Evolutionary conservation across 2,797 vertebrate species (phyloP).

Genomic region (Oophaga sylvatica): DNA sequence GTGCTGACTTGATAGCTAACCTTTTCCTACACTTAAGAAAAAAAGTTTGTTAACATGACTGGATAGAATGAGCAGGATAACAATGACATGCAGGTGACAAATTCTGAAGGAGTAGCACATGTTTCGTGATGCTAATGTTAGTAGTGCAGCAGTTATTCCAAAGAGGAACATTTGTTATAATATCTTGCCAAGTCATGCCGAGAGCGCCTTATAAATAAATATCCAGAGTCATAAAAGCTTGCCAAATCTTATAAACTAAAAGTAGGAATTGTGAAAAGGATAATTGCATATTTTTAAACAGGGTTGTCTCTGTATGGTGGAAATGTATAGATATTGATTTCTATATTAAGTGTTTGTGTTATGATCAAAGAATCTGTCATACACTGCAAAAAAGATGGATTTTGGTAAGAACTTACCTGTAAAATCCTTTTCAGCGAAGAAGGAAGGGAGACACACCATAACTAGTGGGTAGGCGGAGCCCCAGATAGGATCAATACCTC

Average conservation of each 20-base stretch:
- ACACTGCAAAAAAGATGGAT: too few relatives aligned
- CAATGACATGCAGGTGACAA: constrained; percentile 45
- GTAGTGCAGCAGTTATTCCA: constrained; percentile 24
- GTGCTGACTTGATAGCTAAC: neutral
- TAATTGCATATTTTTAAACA: constrained; percentile 27
- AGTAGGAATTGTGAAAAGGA: constrained; percentile 13
- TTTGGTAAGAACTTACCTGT: too few relatives aligned
- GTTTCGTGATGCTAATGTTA: constrained; percentile 40
- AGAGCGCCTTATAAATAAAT: constrained; percentile 37
- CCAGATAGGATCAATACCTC: too few relatives aligned
- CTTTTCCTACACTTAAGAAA: neutral
- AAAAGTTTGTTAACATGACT: constrained; percentile 1
- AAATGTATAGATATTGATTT: constrained; percentile 1
- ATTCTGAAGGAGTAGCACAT: constrained; percentile 49
- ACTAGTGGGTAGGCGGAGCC: too few relatives aligned
- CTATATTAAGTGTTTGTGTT: neutral
- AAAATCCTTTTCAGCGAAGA: too few relatives aligned
- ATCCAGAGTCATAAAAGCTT: neutral
- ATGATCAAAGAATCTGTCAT: too few relatives aligned
- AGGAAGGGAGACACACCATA: too few relatives aligned
- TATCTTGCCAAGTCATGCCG: constrained; percentile 50
- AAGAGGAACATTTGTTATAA: constrained; percentile 44
- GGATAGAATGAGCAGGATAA: constrained; percentile 29
- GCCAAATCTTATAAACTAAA: constrained; percentile 40
- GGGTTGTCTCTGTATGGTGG: neutral